Percentiles rank a stretch among this genome's conserved stretches.
phyloP scores from a whole-genome alignment of 1,140 invertebrate genomes.

The Drosophila pallidifrons region DNA sequence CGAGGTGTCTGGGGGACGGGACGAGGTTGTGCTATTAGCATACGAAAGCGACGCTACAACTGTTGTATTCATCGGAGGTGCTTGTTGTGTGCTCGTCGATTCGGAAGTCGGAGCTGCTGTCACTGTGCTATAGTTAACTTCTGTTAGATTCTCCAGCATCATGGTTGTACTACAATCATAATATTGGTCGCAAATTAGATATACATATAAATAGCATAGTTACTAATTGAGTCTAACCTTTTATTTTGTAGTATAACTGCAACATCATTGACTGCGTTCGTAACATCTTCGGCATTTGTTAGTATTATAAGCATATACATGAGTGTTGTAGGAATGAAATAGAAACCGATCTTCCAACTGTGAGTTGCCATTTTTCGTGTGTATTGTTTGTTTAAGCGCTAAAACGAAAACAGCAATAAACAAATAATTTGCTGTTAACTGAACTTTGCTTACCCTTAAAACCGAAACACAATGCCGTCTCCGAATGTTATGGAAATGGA shows the following conservation, averaged over 20 bases:
- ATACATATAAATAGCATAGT: neutral
- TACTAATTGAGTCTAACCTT: conserved; percentile 12
- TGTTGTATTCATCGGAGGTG: conserved; percentile 11
- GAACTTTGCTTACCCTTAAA: neutral
- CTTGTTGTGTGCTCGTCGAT: neutral
- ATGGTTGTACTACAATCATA: conserved; percentile 11
- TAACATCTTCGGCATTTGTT: conserved; percentile 23
- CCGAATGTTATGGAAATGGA: conserved; percentile 1
- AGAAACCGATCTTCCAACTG: conserved; percentile 1
- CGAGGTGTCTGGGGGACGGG: conserved; percentile 2
- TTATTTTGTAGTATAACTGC: neutral
- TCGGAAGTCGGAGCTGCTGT: neutral
- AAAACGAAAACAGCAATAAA: conserved; percentile 18
- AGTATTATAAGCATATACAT: conserved; percentile 19
- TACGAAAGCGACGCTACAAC: neutral
- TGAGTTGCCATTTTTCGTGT: conserved; percentile 3
- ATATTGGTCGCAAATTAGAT: neutral
- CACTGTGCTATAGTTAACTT: conserved; percentile 8
- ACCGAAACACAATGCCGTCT: conserved; percentile 3
- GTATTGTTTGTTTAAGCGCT: conserved; percentile 23
- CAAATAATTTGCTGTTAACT: conserved; percentile 10
- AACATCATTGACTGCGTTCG: conserved; percentile 2
- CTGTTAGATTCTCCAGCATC: neutral
- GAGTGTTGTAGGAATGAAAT: conserved; percentile 21
- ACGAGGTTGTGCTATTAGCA: conserved; percentile 24